A percentile compares a stretch with the other conserved stretches of the same genome.
Evolutionary conservation across 1,140 invertebrate species (phyloP).

Genomic region (Pogonomyrmex barbatus): DNA sequence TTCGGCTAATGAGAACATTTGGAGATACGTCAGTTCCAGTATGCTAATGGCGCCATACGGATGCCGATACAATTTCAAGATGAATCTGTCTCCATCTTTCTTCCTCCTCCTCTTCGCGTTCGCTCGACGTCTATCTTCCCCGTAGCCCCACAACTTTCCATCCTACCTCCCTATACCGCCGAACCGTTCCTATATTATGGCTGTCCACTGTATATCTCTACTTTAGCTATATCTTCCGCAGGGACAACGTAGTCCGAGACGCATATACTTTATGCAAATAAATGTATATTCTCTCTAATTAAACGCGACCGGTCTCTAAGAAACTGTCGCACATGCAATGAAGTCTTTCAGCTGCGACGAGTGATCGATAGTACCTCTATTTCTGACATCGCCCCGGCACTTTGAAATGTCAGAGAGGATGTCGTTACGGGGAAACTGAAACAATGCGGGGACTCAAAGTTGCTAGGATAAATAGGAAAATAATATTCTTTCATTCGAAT

Average conservation of each 20-base stretch:
- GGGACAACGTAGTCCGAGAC: slow-evolving; percentile 66
- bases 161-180: slow-evolving; percentile 51
- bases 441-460: not conserved
- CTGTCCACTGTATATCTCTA: slow-evolving; percentile 84
- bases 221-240: slow-evolving; percentile 82
- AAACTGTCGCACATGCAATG: slow-evolving; percentile 43
- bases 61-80: slow-evolving; percentile 87
- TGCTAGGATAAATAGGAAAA: not conserved
- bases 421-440: not conserved
- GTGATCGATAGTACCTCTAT: slow-evolving; percentile 51
- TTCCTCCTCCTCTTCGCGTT: slow-evolving; percentile 62
- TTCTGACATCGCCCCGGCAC: slow-evolving; percentile 26
- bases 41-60: slow-evolving; percentile 86
- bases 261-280: slow-evolving; percentile 71
- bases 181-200: slow-evolving; percentile 82
- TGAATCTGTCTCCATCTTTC: slow-evolving; percentile 82
- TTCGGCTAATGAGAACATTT: slow-evolving; percentile 87
- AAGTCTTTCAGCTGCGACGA: slow-evolving; percentile 55
- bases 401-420: not conserved
- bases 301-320: slow-evolving; percentile 44
- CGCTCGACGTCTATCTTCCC: slow-evolving; percentile 63
- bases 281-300: slow-evolving; percentile 70
- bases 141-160: slow-evolving; percentile 7
- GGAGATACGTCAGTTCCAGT: slow-evolving; percentile 87
- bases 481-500: not conserved